Evolutionary conservation across 1,140 invertebrate species (phyloP).

Genomic region (Drosophila repleta): DNA sequence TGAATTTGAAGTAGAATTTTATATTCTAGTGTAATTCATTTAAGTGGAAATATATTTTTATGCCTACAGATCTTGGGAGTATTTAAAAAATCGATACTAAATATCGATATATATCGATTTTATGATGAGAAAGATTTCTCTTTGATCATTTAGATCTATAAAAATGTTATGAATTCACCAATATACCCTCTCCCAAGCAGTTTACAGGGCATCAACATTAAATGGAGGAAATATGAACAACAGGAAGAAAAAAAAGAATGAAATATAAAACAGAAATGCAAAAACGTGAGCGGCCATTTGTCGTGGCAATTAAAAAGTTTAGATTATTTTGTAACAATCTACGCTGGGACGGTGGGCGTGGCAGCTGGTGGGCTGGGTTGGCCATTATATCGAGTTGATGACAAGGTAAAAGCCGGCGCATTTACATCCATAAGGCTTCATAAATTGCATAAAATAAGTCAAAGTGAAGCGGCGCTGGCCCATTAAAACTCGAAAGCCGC

Average conservation of each 20-base stretch:
- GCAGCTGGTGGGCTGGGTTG: background rate
- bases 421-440: constrained; percentile 14
- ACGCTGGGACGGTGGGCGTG: constrained; percentile 37
- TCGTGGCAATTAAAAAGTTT: constrained; percentile 78
- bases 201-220: background rate
- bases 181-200: background rate
- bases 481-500: constrained; percentile 21
- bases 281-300: constrained; percentile 66
- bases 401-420: constrained; percentile 43
- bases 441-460: constrained; percentile 46
- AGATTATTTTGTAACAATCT: constrained; percentile 71
- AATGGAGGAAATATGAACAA: background rate
- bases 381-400: constrained; percentile 45
- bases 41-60: no score
- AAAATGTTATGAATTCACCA: no score
- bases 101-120: no score
- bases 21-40: no score
- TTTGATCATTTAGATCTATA: no score
- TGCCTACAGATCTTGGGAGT: no score
- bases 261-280: constrained; percentile 44
- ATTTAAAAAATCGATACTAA: no score
- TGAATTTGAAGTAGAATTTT: no score
- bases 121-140: no score
- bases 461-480: background rate
- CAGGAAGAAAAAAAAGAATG: background rate